A percentile compares a stretch with the other conserved stretches of the same genome.
phyloP scores from a whole-genome alignment of 1,140 invertebrate genomes.

The Marisa cornuarietis region DNA sequence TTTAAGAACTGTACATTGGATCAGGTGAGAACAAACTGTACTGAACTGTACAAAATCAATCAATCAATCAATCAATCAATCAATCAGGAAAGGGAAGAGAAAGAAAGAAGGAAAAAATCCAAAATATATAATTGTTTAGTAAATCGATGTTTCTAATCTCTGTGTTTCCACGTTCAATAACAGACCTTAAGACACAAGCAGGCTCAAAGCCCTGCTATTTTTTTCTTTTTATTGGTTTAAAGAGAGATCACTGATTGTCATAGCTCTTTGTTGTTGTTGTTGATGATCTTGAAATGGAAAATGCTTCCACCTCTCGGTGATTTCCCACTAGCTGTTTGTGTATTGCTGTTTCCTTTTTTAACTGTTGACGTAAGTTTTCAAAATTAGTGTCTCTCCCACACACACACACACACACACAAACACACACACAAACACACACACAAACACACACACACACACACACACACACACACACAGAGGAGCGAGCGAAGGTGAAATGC shows the following conservation, averaged over 20 bases:
- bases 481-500: no score
- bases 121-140: no score
- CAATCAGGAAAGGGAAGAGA: no score
- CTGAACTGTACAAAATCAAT: background rate
- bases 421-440: background rate
- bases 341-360: background rate
- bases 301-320: no score
- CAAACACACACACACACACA: background rate
- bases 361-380: background rate
- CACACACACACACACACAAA: background rate
- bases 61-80: no score
- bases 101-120: no score
- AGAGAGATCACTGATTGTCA: background rate
- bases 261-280: background rate
- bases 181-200: background rate
- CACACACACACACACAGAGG: background rate
- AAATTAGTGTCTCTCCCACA: no score
- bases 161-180: background rate
- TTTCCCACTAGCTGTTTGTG: no score
- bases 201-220: background rate
- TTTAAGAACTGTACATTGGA: slow-evolving; percentile 52
- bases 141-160: background rate
- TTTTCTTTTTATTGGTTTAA: background rate
- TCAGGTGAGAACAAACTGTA: slow-evolving; percentile 36
- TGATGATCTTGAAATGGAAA: no score